Evolutionary conservation across 2,888 invertebrate species (phyloP), one percentile per base, ranked within the genome.

Genomic region (Alsophila aescularia): DNA sequence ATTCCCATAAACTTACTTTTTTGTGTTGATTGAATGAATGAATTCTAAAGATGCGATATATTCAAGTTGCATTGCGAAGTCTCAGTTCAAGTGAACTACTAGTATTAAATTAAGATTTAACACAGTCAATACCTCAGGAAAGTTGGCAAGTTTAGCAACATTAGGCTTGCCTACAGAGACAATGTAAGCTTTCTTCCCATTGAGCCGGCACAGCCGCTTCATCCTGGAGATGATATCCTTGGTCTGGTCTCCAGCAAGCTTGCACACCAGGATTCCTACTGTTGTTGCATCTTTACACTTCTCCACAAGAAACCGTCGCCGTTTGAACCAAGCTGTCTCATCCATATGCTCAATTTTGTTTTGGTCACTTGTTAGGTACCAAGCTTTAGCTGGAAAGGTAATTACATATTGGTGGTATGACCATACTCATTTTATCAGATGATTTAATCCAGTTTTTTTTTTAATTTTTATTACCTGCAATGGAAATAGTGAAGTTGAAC

Each of bases 81-180:
- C n/a, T n/a, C n/a, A n/a, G n/a, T n/a, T n/a, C n/a, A n/a, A n/a
- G n/a, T n/a, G n/a, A n/a, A n/a, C n/a, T n/a, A n/a, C n/a, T n/a
- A n/a, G n/a, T n/a, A n/a, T n/a, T n/a, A n/a, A n/a, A n/a, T n/a
- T n/a, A n/a, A n/a, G n/a, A n/a, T n/a, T n/a, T n/a, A n/a, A n/a
- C n/a, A n/a, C n/a, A n/a, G n/a, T 53, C 60, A 73, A 76, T 83
- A 95, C 95, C 92, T 97, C 97, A 50, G 96, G 95, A 82, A 99
- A 98, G 87, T 99, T 99, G 0, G 98, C 98, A 58, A 99, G 88
- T 84, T 99, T 99, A 0, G 97, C 96, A 9, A 97, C 96, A 90
- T 98, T 99, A 2, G 98, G 96, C 81, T 98, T 98, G 4, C 99
- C 99, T 48, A 99, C 97, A 16, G 96, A 97, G 50, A 99, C 94